Evolutionary conservation across 2,888 invertebrate species (phyloP).

Genomic region (Cosmia trapezina): DNA sequence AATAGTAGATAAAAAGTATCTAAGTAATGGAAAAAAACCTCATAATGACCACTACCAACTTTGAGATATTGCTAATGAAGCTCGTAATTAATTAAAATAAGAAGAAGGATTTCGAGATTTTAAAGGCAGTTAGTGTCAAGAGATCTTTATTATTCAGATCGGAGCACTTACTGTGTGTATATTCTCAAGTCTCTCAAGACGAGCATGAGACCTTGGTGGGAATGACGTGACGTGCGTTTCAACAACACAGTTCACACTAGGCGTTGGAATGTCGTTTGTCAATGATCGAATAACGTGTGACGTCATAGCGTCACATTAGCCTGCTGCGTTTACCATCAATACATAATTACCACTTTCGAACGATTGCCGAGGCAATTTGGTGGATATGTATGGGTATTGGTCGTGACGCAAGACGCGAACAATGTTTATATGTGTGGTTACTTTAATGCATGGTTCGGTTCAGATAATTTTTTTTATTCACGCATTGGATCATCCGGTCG

Average conservation of each 20-base stretch:
- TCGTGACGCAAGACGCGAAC: slow-evolving; percentile 77
- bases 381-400: slow-evolving; percentile 78
- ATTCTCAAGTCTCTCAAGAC: slow-evolving; percentile 78
- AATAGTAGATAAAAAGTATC: slow-evolving; percentile 21
- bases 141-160: slow-evolving; percentile 72
- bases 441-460: slow-evolving; percentile 75
- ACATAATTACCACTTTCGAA: slow-evolving; percentile 80
- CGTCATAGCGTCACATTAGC: slow-evolving; percentile 84
- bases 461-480: slow-evolving; percentile 80
- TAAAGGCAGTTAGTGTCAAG: slow-evolving; percentile 62
- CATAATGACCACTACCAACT: slow-evolving; percentile 9
- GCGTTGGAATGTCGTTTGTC: slow-evolving; percentile 89
- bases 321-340: slow-evolving; percentile 76
- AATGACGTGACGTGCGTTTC: slow-evolving; percentile 84
- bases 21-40: slow-evolving; percentile 22
- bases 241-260: slow-evolving; percentile 85
- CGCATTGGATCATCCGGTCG: slow-evolving; percentile 82
- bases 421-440: slow-evolving; percentile 77
- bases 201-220: slow-evolving; percentile 84
- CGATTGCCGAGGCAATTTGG: slow-evolving; percentile 75
- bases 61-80: slow-evolving; percentile 38
- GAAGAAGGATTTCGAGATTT: slow-evolving; percentile 59
- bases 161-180: slow-evolving; percentile 70
- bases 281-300: slow-evolving; percentile 87
- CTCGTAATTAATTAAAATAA: slow-evolving; percentile 41